Conservation (phyloP, 2,888 invertebrate genomes). For the Euzophera pinguis region DNA sequence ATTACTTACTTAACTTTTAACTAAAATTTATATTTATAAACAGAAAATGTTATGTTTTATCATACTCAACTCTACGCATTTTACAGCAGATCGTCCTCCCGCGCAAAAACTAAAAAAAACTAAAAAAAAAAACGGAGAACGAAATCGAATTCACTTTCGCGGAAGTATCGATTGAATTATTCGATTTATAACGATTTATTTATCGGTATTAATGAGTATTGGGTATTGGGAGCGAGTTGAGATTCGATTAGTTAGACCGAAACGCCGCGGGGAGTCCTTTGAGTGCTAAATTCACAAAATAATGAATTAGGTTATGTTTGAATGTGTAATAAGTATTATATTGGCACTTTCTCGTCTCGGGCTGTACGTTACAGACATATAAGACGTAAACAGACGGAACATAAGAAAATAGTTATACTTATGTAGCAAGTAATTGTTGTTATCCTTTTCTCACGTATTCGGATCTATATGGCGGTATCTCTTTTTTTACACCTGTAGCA, state of each 20-base stretch:
- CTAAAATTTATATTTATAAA: too few relatives aligned
- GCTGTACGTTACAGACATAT: too few relatives aligned
- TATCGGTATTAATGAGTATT: constrained; percentile 3
- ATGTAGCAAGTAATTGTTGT: too few relatives aligned
- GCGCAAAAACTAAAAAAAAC: background rate
- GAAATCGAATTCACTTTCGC: background rate
- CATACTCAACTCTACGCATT: background rate
- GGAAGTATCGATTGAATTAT: constrained; percentile 1
- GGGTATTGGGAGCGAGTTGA: background rate
- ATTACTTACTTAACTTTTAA: too few relatives aligned
- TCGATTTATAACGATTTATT: background rate
- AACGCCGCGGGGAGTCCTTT: background rate
- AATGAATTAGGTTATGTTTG: background rate
- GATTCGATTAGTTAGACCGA: constrained; percentile 4
- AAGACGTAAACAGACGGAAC: too few relatives aligned
- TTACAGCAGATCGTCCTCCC: background rate
- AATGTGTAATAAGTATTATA: background rate
- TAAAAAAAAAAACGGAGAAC: too few relatives aligned
- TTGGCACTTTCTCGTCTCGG: too few relatives aligned
- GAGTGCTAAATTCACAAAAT: background rate
- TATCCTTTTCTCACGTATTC: too few relatives aligned
- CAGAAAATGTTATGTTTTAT: too few relatives aligned
- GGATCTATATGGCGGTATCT: too few relatives aligned
- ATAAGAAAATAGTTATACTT: too few relatives aligned
- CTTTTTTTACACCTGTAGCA: too few relatives aligned